Evolutionary conservation across 2,113 vertebrate species (phyloP).

Genomic region (Regulus satrapa): DNA sequence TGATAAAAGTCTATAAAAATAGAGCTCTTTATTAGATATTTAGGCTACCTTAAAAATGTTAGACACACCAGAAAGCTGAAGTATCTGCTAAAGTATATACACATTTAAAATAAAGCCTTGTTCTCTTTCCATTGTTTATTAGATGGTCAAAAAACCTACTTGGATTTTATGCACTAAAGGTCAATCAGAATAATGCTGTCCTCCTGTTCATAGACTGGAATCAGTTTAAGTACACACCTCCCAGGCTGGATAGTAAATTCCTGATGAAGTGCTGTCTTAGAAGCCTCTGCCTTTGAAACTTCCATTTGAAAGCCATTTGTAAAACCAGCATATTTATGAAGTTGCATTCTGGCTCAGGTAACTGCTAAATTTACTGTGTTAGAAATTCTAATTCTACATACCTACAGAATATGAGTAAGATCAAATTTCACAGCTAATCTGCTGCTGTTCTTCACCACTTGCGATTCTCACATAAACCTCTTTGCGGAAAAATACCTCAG

Average conservation of each 20-base stretch:
- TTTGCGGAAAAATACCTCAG: background rate
- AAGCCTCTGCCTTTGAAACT: background rate
- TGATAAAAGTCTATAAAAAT: background rate
- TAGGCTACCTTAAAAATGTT: background rate
- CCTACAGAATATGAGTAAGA: background rate
- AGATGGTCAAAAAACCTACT: background rate
- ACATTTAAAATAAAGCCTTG: background rate
- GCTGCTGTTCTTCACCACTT: background rate
- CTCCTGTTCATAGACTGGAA: background rate
- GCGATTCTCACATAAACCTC: background rate
- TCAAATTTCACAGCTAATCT: background rate
- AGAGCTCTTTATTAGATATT: background rate
- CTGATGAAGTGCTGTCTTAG: background rate
- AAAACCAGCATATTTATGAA: conserved; percentile 13
- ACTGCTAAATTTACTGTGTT: background rate
- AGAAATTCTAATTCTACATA: background rate
- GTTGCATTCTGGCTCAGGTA: background rate
- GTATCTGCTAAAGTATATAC: background rate
- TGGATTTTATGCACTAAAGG: background rate
- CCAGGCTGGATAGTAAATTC: background rate
- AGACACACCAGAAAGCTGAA: background rate
- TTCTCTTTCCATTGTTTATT: background rate
- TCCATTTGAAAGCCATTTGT: conserved; percentile 22
- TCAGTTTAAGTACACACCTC: background rate
- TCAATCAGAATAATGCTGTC: background rate